Evolutionary conservation across 2,888 invertebrate genomes (phyloP).

Genomic region (Acheta domesticus): DNA sequence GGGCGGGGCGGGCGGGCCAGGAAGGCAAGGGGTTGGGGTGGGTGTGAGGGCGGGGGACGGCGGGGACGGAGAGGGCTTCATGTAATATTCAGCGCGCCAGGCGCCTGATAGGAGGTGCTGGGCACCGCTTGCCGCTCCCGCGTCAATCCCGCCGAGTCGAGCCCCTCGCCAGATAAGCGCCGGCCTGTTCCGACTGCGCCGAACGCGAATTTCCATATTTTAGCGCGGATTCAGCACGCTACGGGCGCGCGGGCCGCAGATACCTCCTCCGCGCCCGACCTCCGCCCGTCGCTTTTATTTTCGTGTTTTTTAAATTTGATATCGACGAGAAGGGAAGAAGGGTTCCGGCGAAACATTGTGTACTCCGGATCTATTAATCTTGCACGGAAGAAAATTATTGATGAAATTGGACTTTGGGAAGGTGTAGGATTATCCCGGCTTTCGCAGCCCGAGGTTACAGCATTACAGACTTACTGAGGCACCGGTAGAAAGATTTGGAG

Average conservation of each 20-base stretch:
- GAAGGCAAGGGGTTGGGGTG: too few species aligned
- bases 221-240: neutral
- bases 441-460: too few species aligned
- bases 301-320: too few species aligned
- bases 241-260: neutral
- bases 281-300: neutral
- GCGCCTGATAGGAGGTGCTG: neutral
- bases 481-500: too few species aligned
- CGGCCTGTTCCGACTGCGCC: neutral
- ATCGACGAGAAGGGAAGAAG: too few species aligned
- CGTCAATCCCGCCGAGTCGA: neutral
- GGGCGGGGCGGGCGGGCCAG: too few species aligned
- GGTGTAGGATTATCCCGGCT: too few species aligned
- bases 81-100: neutral
- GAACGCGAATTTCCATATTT: constrained; percentile 7
- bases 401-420: too few species aligned
- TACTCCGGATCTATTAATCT: too few species aligned
- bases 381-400: too few species aligned
- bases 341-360: too few species aligned
- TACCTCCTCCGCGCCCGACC: neutral
- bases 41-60: neutral
- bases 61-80: neutral
- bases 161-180: neutral
- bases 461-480: too few species aligned
- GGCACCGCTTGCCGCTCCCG: neutral